Evolutionary conservation across 2,797 vertebrate species (phyloP).

Genomic region (Petrocephalus schoutedeni): DNA sequence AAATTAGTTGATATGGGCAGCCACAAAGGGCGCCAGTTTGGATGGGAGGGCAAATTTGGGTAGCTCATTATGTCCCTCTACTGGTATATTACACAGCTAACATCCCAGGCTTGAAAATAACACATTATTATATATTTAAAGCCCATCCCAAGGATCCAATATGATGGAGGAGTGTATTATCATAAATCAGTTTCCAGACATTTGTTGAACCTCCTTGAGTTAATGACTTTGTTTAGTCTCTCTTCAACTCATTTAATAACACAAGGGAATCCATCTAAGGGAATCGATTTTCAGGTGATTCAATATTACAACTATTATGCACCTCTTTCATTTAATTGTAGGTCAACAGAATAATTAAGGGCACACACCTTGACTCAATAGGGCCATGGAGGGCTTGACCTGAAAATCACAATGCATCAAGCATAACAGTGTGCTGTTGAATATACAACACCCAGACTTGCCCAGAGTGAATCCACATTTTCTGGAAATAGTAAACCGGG

Average conservation of each 20-base stretch:
- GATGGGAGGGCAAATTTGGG: background rate
- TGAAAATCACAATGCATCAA: background rate
- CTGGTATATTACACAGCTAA: background rate
- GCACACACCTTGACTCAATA: conserved; percentile 1
- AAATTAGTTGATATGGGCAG: background rate
- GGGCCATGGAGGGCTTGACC: background rate
- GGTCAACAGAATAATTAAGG: conserved; percentile 6
- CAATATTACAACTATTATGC: background rate
- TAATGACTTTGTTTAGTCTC: background rate
- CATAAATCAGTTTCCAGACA: background rate
- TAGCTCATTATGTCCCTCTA: background rate
- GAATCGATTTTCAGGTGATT: conserved; percentile 3
- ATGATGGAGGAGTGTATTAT: background rate
- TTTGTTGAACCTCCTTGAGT: background rate
- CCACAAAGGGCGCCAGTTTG: background rate
- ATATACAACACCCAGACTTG: background rate
- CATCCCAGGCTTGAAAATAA: background rate
- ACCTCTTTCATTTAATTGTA: conserved; percentile 4
- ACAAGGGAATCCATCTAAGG: background rate
- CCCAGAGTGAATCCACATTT: background rate
- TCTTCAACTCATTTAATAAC: background rate
- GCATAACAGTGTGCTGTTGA: background rate
- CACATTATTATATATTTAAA: background rate
- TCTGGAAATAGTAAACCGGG: background rate
- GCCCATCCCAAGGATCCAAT: background rate